Percentiles rank a stretch among this genome's conserved stretches.
Evolutionary conservation across 2,888 invertebrate species (phyloP).

Genomic region (Eumerus sabulonum): DNA sequence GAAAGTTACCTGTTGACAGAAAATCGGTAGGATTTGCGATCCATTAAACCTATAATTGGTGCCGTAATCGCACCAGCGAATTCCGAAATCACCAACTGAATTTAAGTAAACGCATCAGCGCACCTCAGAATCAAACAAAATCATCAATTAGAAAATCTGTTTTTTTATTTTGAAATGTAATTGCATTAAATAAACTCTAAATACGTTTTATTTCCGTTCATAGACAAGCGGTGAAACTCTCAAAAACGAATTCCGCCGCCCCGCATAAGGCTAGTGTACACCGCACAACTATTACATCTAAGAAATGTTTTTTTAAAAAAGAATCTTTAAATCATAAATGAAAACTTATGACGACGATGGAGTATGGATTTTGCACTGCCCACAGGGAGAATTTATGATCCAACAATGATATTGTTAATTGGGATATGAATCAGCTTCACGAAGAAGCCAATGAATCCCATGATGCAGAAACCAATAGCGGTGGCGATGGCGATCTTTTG

Average conservation of each 20-base stretch:
- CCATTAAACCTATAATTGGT: no score
- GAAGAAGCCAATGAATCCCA: constrained; percentile 99
- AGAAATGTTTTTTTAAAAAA: constrained; percentile 25
- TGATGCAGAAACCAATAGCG: constrained; percentile 99
- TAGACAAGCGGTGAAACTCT: background rate
- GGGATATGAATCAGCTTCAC: constrained; percentile 99
- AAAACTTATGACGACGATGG: constrained; percentile 50
- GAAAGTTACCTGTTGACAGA: no score
- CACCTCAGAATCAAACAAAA: no score
- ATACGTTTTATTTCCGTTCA: constrained; percentile 18
- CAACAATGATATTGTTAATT: constrained; percentile 97
- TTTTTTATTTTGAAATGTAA: no score
- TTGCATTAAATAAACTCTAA: constrained; percentile 23
- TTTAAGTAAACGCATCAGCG: no score
- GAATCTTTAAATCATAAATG: constrained; percentile 40
- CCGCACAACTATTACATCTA: constrained; percentile 15
- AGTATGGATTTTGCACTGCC: constrained; percentile 32
- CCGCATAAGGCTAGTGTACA: constrained; percentile 7
- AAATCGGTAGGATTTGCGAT: no score
- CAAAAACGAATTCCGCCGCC: background rate
- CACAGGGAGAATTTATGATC: constrained; percentile 81
- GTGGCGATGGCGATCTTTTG: constrained; percentile 99
- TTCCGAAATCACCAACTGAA: no score
- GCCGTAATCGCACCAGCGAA: no score
- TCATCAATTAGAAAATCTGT: no score